phyloP scores from a whole-genome alignment of 2,113 vertebrate genomes.

The Strigops habroptila region DNA sequence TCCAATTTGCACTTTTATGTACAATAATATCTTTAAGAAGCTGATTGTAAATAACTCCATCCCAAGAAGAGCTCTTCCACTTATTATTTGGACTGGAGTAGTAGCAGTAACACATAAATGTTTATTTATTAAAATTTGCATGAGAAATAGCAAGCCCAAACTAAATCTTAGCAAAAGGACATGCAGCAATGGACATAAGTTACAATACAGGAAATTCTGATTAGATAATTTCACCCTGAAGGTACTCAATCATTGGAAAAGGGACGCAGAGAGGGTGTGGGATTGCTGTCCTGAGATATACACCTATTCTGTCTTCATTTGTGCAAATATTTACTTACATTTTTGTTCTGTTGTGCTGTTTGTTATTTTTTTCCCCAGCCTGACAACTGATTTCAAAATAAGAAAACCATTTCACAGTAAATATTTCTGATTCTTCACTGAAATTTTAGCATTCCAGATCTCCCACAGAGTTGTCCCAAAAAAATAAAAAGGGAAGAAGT shows the following conservation, averaged over 20 bases:
- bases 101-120: rapidly evolving
- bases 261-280: neutral
- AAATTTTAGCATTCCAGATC: neutral
- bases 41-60: neutral
- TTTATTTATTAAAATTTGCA: neutral
- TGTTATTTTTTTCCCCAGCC: neutral
- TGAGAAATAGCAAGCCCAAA: neutral
- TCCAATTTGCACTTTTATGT: neutral
- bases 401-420: neutral
- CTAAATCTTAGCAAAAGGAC: neutral
- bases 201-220: neutral
- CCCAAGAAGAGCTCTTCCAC: neutral
- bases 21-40: neutral
- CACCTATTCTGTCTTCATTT: neutral
- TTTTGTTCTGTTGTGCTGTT: neutral
- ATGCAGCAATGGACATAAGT: neutral
- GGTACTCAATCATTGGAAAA: neutral
- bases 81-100: neutral
- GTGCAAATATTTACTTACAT: neutral
- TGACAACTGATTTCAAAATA: neutral
- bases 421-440: neutral
- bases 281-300: rapidly evolving
- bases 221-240: neutral
- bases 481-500: neutral
- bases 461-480: neutral